Percentiles rank a stretch among this genome's conserved stretches.
Conservation (phyloP, 2,113 vertebrate genomes). For the Elephantulus edwardii region DNA sequence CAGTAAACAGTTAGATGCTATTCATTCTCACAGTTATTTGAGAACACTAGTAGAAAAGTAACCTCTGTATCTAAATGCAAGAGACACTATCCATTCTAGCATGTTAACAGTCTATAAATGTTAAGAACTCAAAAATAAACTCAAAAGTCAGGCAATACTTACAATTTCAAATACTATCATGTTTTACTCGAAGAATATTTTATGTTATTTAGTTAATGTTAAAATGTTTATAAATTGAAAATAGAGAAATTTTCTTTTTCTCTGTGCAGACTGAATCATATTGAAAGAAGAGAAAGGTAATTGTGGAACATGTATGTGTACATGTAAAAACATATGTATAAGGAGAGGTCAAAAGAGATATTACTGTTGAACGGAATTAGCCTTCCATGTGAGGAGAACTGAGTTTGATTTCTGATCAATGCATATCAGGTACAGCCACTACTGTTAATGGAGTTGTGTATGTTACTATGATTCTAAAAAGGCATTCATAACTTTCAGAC, state of each 20-base stretch:
- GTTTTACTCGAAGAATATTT: background rate
- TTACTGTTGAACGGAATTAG: background rate
- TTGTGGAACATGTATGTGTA: background rate
- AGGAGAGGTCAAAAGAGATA: background rate
- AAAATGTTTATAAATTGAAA: background rate
- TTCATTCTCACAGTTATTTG: background rate
- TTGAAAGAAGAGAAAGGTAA: background rate
- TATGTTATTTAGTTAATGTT: background rate
- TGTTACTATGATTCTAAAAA: background rate
- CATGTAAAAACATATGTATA: background rate
- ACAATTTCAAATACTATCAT: background rate
- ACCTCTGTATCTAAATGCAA: slow-evolving; percentile 39
- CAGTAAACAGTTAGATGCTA: slow-evolving; percentile 22
- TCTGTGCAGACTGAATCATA: background rate
- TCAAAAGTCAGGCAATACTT: background rate
- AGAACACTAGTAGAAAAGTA: background rate
- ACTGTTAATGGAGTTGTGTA: background rate
- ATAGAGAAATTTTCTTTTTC: background rate
- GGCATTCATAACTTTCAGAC: background rate
- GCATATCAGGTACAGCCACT: background rate
- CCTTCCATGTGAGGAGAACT: background rate
- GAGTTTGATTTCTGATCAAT: background rate
- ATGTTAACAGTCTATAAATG: background rate
- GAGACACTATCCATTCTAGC: background rate
- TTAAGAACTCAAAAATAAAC: slow-evolving; percentile 5